Conservation (phyloP, 2,113 vertebrate genomes). For the Rhipidura dahli region DNA sequence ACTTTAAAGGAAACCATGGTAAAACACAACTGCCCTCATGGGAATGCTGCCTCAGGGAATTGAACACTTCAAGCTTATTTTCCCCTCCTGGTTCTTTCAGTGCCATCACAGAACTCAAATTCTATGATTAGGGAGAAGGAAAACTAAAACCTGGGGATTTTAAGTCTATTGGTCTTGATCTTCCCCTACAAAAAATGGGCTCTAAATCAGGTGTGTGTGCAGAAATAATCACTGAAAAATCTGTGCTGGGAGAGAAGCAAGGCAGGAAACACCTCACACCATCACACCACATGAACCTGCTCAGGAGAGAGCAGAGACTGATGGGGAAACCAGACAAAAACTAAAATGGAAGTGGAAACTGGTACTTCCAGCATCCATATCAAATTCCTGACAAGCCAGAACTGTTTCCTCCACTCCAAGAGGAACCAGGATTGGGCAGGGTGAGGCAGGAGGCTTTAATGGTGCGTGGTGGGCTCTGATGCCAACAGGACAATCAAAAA, state of each 20-base stretch:
- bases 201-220: neutral
- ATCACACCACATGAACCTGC: fast-evolving
- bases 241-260: neutral
- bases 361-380: neutral
- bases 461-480: fast-evolving
- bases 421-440: neutral
- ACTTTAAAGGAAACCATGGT: neutral
- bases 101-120: neutral
- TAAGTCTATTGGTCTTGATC: neutral
- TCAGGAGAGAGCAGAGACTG: neutral
- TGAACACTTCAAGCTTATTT: neutral
- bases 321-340: neutral
- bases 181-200: neutral
- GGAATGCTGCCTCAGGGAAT: neutral
- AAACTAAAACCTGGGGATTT: neutral
- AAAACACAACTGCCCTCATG: fast-evolving
- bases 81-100: neutral
- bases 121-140: neutral
- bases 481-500: neutral
- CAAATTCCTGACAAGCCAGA: neutral
- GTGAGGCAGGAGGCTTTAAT: neutral
- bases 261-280: neutral
- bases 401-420: neutral
- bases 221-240: neutral
- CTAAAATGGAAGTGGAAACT: neutral